Base-by-base conservation (phyloP, 2,797 vertebrate species). In the Philypnodon macrostomus region DNA sequence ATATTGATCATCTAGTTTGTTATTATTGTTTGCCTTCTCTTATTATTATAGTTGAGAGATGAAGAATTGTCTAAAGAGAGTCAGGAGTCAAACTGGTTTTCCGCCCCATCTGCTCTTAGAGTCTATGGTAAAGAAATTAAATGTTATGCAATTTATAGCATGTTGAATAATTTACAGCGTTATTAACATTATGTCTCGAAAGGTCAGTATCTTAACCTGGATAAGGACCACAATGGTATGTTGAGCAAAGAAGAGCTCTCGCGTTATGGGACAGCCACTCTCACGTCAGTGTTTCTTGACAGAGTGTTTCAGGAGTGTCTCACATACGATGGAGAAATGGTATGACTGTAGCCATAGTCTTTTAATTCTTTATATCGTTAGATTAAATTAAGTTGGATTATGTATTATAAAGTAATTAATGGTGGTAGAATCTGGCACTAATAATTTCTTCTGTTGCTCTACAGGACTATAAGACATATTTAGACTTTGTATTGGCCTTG, bases 41-140 rank as follows among this genome's bases (percentile, higher is more conserved):
- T 34, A 42, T 79, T 75, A 50, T 61, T 67, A 61, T 77, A 99
- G 97, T 84, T 99, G 73, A 91, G 97, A 80, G 97, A 99, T 70
- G 97, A 99, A 82, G 96, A 99, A 73, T 84, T 98, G 70, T 98
- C 96, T 33, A 99, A 99, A 77, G 96, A 98, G 85, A 98, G 95
- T 88, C 97, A 98, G 85, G 97, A 99, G 85, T 95, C 94, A 50
- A 99, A 99, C 49, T 99, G 97, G 97, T 99, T 99, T 88, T 99
- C 97, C 33, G 97, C 97, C 53, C 96, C 97, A n/a, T 99, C 97
- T 7, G 96, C 96, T 32, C 87, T 99, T 11, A 77, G 96, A 49
- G 96, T 98, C 58, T 98, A 98, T 55, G 96, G 97, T 98, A 90
- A 73, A 74, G 15, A 47, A 57, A 19, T 3, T 19, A 19, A 12